Percentiles rank a stretch among this genome's conserved stretches.
phyloP scores from a whole-genome alignment of 2,113 vertebrate species.

The Forbesichthys agassizii region DNA sequence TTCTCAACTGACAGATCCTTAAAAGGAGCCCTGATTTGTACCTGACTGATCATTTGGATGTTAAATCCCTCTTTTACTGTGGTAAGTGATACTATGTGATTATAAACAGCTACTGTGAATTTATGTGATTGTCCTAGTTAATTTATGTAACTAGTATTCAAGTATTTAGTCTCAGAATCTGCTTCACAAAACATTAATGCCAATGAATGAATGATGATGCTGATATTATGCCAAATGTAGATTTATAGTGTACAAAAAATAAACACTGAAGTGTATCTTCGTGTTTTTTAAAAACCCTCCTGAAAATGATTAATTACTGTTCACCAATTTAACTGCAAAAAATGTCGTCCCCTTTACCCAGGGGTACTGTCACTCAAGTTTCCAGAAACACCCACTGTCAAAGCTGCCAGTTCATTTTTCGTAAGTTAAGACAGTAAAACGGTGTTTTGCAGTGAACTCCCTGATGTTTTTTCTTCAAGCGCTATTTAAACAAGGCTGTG shows the following conservation, averaged over 20 bases:
- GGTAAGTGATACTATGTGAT: conserved; percentile 80
- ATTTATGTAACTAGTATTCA: too few relatives aligned
- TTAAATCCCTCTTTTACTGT: conserved; percentile 92
- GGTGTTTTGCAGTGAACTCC: background rate
- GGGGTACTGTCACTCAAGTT: conserved; percentile 93
- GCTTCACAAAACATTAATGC: too few relatives aligned
- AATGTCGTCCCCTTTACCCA: conserved; percentile 47
- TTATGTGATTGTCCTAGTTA: too few relatives aligned
- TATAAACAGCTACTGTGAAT: background rate
- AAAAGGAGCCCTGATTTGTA: conserved; percentile 93
- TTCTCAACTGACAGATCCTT: conserved; percentile 77
- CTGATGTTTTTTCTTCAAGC: background rate
- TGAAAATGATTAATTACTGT: too few relatives aligned
- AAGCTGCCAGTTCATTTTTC: conserved; percentile 91
- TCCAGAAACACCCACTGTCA: conserved; percentile 90
- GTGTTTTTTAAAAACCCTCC: too few relatives aligned
- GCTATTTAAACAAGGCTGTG: background rate
- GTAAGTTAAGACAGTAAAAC: conserved; percentile 77
- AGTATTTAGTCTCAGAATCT: too few relatives aligned
- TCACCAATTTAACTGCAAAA: too few relatives aligned
- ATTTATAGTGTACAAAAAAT: too few relatives aligned
- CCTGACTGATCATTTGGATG: conserved; percentile 85
- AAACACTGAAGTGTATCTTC: too few relatives aligned
- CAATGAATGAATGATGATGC: too few relatives aligned
- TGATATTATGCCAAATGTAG: too few relatives aligned